Percentiles rank a stretch among this genome's conserved stretches.
These are phyloP conservation scores for Larimichthys crocea DNA, from an alignment of 2,113 vertebrate genomes.

Conservation along the genomic window DNA sequence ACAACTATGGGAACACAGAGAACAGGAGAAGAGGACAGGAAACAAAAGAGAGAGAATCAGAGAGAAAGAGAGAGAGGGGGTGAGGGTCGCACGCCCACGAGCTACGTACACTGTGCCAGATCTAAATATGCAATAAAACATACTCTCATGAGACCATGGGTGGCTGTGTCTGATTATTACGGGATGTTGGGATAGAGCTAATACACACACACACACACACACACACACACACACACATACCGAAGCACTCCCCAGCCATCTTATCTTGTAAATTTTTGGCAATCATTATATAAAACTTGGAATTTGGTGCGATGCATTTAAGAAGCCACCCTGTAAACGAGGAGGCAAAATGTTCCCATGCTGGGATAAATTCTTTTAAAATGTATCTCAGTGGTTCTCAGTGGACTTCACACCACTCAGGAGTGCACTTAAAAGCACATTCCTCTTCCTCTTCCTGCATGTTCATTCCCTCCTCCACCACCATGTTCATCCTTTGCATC, in stretches of 20 bases:
- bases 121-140: slow-evolving; percentile 75
- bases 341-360: slow-evolving; percentile 57
- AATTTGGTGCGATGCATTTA: slow-evolving; percentile 52
- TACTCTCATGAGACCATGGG: slow-evolving; percentile 67
- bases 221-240: slow-evolving; percentile 6
- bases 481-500: slow-evolving; percentile 25
- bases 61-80: slow-evolving; percentile 14
- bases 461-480: slow-evolving; percentile 28
- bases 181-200: slow-evolving; percentile 52
- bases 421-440: slow-evolving; percentile 19
- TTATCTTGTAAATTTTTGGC: slow-evolving; percentile 73
- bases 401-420: slow-evolving; percentile 40
- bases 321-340: slow-evolving; percentile 46
- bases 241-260: slow-evolving; percentile 62
- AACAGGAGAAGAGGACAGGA: slow-evolving; percentile 51
- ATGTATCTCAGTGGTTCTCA: slow-evolving; percentile 39
- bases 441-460: slow-evolving; percentile 33
- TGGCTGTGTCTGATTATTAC: slow-evolving; percentile 56
- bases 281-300: slow-evolving; percentile 57
- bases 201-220: slow-evolving; percentile 16
- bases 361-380: slow-evolving; percentile 52
- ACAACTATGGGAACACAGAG: slow-evolving; percentile 60
- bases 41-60: slow-evolving; percentile 65
- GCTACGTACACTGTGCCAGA: slow-evolving; percentile 56
- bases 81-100: slow-evolving; percentile 48